Conservation (phyloP, 1,140 invertebrate genomes). For the Drosophila neocordata region DNA sequence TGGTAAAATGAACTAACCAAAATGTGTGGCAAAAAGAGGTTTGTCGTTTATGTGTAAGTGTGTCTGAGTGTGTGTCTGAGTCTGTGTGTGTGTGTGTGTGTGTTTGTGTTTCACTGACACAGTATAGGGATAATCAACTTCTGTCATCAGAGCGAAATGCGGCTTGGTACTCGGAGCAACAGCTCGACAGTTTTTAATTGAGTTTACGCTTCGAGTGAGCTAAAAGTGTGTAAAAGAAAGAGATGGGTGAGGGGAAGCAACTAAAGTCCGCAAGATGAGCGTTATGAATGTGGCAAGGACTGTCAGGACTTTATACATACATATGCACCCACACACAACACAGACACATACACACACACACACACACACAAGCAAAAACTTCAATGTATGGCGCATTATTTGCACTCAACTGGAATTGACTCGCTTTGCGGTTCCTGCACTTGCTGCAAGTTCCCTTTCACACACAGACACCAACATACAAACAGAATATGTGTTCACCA, state of each 20-base stretch:
- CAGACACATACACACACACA: neutral
- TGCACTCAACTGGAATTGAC: constrained; percentile 70
- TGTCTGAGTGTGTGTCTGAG: constrained; percentile 34
- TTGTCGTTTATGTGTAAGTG: constrained; percentile 27
- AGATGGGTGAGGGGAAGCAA: neutral
- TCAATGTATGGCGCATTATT: constrained; percentile 36
- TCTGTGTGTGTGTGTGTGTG: constrained; percentile 20
- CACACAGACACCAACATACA: constrained; percentile 26
- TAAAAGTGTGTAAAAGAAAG: neutral
- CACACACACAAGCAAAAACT: too few relatives aligned
- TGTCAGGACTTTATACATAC: neutral
- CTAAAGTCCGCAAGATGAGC: constrained; percentile 27
- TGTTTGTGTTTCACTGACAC: constrained; percentile 48
- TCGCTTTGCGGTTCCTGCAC: constrained; percentile 70
- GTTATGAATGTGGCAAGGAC: constrained; percentile 52
- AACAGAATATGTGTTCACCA: constrained; percentile 1
- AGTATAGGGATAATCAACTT: constrained; percentile 66
- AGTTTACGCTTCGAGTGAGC: constrained; percentile 73
- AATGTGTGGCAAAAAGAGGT: constrained; percentile 20
- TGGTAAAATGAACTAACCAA: constrained; percentile 8
- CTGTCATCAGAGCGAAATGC: constrained; percentile 51
- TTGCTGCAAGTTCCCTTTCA: constrained; percentile 29
- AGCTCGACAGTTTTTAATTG: constrained; percentile 79
- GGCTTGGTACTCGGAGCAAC: constrained; percentile 44
- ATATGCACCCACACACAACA: neutral